Evolutionary conservation across 2,888 invertebrate species (phyloP).

Genomic region (Acleris cristana): DNA sequence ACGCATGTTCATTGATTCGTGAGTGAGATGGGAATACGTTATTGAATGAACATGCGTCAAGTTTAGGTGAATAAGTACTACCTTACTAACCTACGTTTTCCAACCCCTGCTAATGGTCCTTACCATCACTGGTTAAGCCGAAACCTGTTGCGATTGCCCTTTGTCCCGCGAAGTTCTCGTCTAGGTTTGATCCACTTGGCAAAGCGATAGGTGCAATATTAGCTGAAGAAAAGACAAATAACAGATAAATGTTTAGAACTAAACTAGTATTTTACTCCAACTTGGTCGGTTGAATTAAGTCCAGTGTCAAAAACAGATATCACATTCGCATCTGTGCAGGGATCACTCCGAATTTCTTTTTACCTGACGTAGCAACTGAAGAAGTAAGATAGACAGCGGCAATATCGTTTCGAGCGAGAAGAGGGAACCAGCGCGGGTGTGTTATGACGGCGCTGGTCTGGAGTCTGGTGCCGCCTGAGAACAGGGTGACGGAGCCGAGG

Average conservation of each 20-base stretch:
- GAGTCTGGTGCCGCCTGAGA: slow-evolving; percentile 36
- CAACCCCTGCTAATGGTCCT: slow-evolving; percentile 24
- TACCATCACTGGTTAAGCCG: slow-evolving; percentile 53
- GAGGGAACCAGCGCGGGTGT: slow-evolving; percentile 57
- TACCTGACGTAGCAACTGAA: slow-evolving; percentile 49
- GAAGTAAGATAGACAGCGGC: slow-evolving; percentile 54
- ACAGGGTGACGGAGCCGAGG: slow-evolving; percentile 8
- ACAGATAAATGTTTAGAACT: no score
- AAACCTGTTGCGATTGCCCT: slow-evolving; percentile 56
- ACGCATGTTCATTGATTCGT: no score
- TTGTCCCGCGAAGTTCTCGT: slow-evolving; percentile 46
- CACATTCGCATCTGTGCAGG: no score
- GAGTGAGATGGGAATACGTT: no score
- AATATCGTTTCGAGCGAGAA: slow-evolving; percentile 56
- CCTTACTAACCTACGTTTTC: no score
- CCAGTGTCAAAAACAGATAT: no score
- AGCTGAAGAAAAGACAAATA: slow-evolving; percentile 45
- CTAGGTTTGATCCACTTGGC: slow-evolving; percentile 48
- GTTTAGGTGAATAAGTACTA: no score
- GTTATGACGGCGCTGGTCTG: slow-evolving; percentile 33
- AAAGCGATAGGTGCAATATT: slow-evolving; percentile 50
- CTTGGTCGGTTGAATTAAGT: no score
- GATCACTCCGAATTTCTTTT: no score
- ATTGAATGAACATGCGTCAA: no score
- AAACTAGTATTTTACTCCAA: no score